Evolutionary conservation across 2,113 vertebrate genomes (phyloP).

Genomic region (Oreotragus oreotragus): DNA sequence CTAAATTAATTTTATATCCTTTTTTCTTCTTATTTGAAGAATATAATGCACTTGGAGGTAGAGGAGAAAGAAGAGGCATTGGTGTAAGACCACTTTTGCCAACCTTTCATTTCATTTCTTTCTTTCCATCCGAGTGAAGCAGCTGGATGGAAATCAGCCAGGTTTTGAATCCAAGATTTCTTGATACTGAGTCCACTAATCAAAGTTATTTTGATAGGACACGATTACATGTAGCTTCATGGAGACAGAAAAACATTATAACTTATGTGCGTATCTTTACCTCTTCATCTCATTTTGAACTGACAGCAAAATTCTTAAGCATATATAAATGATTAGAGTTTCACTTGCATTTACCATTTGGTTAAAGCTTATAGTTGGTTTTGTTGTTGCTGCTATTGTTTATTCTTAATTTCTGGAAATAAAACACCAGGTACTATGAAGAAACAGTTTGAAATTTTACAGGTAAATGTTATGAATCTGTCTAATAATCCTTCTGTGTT

Average conservation of each 20-base stretch:
- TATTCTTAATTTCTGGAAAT: neutral
- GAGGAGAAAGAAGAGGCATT: neutral
- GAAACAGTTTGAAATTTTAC: neutral
- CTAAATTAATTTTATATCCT: neutral
- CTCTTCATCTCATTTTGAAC: neutral
- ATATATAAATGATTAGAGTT: neutral
- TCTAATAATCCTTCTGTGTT: neutral
- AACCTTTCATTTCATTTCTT: neutral
- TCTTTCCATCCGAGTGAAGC: neutral
- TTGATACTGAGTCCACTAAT: neutral
- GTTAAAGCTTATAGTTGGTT: neutral
- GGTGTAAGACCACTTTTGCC: neutral
- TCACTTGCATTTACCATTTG: neutral
- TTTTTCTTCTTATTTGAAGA: neutral
- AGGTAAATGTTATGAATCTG: neutral
- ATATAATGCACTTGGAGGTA: neutral
- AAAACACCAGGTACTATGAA: neutral
- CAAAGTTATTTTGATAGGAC: neutral
- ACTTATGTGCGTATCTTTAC: neutral
- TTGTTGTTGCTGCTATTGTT: neutral
- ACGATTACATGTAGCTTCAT: neutral
- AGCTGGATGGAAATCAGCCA: neutral
- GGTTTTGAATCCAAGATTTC: neutral
- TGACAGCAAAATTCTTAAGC: neutral
- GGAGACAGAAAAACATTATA: neutral